These are phyloP conservation scores for Helicoverpa armigera DNA, from an alignment of 1,140 invertebrate genomes.

Conservation along the genomic window DNA sequence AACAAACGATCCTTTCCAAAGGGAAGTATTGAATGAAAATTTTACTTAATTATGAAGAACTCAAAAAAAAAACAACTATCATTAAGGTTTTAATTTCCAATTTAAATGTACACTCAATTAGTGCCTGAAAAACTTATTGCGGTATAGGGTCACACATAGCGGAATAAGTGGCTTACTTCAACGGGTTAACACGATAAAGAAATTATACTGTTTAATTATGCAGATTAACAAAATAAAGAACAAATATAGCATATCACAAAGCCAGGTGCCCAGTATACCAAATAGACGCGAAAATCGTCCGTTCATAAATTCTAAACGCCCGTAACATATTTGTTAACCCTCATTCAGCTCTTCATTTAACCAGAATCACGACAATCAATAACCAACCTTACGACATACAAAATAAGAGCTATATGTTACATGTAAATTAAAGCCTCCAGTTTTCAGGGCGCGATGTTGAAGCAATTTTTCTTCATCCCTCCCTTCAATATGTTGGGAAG, in stretches of 20 bases:
- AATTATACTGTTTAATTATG: not conserved
- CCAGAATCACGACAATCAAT: constrained; percentile 36
- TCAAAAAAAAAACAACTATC: too few relatives aligned
- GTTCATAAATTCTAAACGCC: constrained; percentile 64
- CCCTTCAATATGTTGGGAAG: constrained; percentile 76
- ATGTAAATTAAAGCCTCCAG: constrained; percentile 71
- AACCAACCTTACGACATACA: constrained; percentile 49
- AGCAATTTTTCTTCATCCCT: constrained; percentile 77
- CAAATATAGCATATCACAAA: constrained; percentile 5
- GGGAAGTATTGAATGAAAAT: too few relatives aligned
- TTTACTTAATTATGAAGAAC: too few relatives aligned
- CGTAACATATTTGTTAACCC: constrained; percentile 74
- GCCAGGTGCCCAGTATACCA: constrained; percentile 13
- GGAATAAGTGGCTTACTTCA: not conserved
- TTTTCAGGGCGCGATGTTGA: constrained; percentile 67
- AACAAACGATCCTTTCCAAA: too few relatives aligned
- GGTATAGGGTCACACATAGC: too few relatives aligned
- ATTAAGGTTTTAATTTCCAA: too few relatives aligned
- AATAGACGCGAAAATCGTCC: constrained; percentile 40
- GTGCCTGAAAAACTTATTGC: too few relatives aligned
- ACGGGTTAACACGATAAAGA: not conserved
- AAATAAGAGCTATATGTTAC: constrained; percentile 53
- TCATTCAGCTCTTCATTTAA: constrained; percentile 54
- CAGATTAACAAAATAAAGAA: constrained; percentile 7
- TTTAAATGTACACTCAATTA: too few relatives aligned